phyloP scores from a whole-genome alignment of 1,140 invertebrate genomes.

The Papilio helenus region DNA sequence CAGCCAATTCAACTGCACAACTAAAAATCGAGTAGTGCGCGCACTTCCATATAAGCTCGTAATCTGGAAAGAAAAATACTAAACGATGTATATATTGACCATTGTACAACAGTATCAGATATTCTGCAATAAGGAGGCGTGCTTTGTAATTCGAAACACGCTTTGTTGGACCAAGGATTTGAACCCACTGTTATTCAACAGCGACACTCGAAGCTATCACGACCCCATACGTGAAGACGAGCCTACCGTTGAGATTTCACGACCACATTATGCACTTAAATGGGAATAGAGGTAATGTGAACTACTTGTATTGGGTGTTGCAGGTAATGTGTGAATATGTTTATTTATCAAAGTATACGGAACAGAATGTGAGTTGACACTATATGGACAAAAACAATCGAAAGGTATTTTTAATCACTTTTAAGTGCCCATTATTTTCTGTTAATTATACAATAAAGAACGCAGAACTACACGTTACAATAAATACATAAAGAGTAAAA shows the following conservation, averaged over 20 bases:
- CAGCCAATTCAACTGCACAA: no score
- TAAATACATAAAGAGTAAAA: no score
- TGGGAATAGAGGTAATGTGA: slow-evolving; percentile 51
- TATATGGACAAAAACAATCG: no score
- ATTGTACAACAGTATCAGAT: slow-evolving; percentile 14
- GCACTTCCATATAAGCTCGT: no score
- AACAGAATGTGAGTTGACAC: not conserved
- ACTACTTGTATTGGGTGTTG: slow-evolving; percentile 26
- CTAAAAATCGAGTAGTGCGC: no score
- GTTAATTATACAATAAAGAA: no score
- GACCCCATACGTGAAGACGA: slow-evolving; percentile 55
- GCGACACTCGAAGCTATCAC: slow-evolving; percentile 43
- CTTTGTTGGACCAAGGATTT: slow-evolving; percentile 40
- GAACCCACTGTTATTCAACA: slow-evolving; percentile 39
- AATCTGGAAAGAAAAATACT: no score
- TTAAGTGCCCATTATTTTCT: no score
- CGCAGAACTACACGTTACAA: no score
- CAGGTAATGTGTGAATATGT: slow-evolving; percentile 28
- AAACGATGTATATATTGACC: not conserved
- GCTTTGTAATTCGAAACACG: slow-evolving; percentile 54
- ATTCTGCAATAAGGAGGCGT: slow-evolving; percentile 43
- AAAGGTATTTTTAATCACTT: no score
- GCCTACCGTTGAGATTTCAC: slow-evolving; percentile 51
- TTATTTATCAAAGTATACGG: not conserved
- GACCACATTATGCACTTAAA: slow-evolving; percentile 54